Conservation (phyloP, 1,140 invertebrate genomes). For the Aplysia californica region DNA sequence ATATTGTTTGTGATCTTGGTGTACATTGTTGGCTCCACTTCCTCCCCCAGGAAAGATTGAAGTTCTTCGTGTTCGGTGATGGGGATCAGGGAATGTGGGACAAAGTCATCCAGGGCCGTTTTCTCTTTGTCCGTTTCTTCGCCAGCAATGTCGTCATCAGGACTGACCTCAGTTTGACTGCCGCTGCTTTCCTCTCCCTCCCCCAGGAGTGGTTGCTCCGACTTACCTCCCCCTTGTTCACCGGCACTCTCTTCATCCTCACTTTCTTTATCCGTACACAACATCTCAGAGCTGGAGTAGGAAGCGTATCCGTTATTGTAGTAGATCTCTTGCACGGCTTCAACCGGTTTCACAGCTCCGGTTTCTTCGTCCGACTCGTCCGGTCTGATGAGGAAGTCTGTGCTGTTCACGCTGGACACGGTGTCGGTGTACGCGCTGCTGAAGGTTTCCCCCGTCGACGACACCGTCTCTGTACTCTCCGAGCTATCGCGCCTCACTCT, state of each 20-base stretch:
- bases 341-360: not conserved
- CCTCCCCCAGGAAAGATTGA: not conserved
- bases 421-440: conserved; percentile 7
- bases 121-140: not conserved
- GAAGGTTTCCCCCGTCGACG: not conserved
- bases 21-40: not conserved
- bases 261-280: not conserved
- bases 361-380: not conserved
- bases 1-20: conserved; percentile 2
- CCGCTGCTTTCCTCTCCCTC: not conserved
- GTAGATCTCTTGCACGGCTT: not conserved
- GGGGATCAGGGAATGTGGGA: not conserved
- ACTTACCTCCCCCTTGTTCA: not conserved
- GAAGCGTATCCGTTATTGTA: not conserved
- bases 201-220: not conserved
- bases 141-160: too few species aligned
- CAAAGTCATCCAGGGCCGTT: not conserved
- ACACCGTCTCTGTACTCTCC: too few species aligned
- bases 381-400: not conserved
- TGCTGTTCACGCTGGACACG: not conserved
- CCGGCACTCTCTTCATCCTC: not conserved
- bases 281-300: not conserved
- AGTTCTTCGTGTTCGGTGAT: not conserved
- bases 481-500: too few species aligned
- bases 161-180: too few species aligned